These are phyloP conservation scores for Trissolcus japonicus DNA, from an alignment of 2,888 invertebrate genomes.

Conservation along the genomic window DNA sequence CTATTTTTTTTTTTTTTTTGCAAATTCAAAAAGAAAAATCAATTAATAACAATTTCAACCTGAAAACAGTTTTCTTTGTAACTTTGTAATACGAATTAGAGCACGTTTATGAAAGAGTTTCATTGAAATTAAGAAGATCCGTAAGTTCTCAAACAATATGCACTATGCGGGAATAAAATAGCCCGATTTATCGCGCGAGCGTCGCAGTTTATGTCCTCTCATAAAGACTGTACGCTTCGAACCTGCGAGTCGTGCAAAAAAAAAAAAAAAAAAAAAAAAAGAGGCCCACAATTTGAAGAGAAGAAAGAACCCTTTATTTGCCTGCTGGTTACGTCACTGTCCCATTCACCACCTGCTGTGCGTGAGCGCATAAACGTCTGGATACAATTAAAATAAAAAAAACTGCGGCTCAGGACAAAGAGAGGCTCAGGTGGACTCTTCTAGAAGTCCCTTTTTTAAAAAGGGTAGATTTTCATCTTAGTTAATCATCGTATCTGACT, in stretches of 20 bases:
- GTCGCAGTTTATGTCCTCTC: not conserved
- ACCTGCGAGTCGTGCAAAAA: slow-evolving; percentile 3
- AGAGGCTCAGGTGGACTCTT: slow-evolving; percentile 39
- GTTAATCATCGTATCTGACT: too few species aligned
- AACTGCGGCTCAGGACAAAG: slow-evolving; percentile 37
- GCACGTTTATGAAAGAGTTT: too few species aligned
- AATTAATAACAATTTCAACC: too few species aligned
- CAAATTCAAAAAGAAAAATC: too few species aligned
- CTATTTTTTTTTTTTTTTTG: too few species aligned
- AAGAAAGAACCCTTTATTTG: slow-evolving; percentile 53
- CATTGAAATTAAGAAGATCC: not conserved
- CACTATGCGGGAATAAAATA: slow-evolving; percentile 15
- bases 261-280: too few species aligned
- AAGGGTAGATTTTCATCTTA: too few species aligned
- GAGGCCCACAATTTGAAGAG: slow-evolving; percentile 23
- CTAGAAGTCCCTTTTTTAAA: slow-evolving; percentile 18
- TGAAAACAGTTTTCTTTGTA: too few species aligned
- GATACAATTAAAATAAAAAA: slow-evolving; percentile 49
- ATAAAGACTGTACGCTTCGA: not conserved
- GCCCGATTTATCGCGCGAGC: slow-evolving; percentile 15
- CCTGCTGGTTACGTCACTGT: slow-evolving; percentile 51
- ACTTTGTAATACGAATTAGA: too few species aligned
- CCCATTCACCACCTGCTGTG: slow-evolving; percentile 56
- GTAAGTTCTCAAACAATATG: slow-evolving; percentile 19
- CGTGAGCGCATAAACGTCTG: slow-evolving; percentile 45